A percentile compares a stretch with the other conserved stretches of the same genome.
Conservation (phyloP, 2,113 vertebrate genomes). For the Dendrocopos noguchii region DNA sequence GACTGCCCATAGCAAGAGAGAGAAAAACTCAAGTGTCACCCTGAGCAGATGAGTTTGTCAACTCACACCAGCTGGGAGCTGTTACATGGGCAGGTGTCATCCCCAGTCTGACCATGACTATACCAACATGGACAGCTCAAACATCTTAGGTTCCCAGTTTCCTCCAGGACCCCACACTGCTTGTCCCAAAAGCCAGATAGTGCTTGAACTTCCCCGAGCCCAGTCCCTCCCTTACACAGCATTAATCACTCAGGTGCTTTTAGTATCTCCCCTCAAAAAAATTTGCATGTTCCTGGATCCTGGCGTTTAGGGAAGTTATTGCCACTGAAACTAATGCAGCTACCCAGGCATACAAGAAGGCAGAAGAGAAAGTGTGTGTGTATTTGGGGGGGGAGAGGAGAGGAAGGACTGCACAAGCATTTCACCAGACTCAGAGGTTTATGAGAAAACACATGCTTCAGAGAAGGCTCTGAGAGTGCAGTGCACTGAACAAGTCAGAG, state of each 20-base stretch:
- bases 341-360: background rate
- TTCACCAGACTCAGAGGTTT: background rate
- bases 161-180: background rate
- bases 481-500: background rate
- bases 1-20: background rate
- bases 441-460: background rate
- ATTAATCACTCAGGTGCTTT: background rate
- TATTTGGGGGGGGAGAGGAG: background rate
- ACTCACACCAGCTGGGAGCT: accelerated
- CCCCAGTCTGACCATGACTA: background rate
- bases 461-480: background rate
- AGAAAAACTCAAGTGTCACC: background rate
- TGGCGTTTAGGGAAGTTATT: no score
- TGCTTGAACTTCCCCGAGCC: background rate
- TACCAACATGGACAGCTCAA: background rate
- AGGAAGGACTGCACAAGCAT: background rate
- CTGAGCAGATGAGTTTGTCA: background rate
- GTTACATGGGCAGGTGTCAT: background rate
- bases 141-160: background rate
- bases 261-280: background rate
- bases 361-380: background rate
- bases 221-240: background rate
- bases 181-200: background rate
- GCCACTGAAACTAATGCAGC: background rate
- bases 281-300: background rate